Evolutionary conservation across 2,113 vertebrate genomes (phyloP).

Genomic region (Phocoena phocoena): DNA sequence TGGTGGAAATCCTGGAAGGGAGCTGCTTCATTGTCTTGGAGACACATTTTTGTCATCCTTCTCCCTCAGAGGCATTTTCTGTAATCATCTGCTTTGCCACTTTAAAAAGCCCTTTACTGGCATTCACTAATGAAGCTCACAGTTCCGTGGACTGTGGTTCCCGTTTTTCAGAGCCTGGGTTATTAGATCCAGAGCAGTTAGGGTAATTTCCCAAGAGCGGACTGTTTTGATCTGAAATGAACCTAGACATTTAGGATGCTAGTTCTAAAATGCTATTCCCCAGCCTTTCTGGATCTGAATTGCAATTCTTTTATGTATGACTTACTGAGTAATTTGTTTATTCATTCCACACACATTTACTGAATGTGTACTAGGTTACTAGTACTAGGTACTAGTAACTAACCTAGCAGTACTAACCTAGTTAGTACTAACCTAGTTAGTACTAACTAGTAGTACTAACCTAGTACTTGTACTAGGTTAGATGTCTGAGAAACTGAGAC

Average conservation of each 20-base stretch:
- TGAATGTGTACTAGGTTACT: background rate
- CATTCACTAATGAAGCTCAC: slow-evolving; percentile 23
- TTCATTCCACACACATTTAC: background rate
- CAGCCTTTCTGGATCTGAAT: background rate
- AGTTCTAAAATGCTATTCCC: background rate
- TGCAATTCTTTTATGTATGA: background rate
- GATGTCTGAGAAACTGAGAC: background rate
- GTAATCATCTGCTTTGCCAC: slow-evolving; percentile 54
- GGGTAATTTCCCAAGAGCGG: slow-evolving; percentile 35
- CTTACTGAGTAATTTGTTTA: background rate
- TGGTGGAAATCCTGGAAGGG: background rate
- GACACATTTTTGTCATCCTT: slow-evolving; percentile 30
- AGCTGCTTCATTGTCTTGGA: background rate
- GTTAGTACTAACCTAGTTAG: too few species aligned
- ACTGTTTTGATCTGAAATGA: slow-evolving; percentile 48
- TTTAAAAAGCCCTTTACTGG: slow-evolving; percentile 41
- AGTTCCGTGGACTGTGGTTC: background rate
- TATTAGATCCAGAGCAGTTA: slow-evolving; percentile 27
- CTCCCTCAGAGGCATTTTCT: slow-evolving; percentile 43
- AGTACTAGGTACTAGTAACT: too few species aligned
- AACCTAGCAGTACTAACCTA: too few species aligned
- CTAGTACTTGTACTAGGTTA: background rate
- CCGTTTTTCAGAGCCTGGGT: slow-evolving; percentile 8
- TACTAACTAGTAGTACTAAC: too few species aligned
- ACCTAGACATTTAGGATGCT: background rate